Base-by-base conservation (phyloP, 2,797 vertebrate species). In the Neomorphus geoffroyi region DNA sequence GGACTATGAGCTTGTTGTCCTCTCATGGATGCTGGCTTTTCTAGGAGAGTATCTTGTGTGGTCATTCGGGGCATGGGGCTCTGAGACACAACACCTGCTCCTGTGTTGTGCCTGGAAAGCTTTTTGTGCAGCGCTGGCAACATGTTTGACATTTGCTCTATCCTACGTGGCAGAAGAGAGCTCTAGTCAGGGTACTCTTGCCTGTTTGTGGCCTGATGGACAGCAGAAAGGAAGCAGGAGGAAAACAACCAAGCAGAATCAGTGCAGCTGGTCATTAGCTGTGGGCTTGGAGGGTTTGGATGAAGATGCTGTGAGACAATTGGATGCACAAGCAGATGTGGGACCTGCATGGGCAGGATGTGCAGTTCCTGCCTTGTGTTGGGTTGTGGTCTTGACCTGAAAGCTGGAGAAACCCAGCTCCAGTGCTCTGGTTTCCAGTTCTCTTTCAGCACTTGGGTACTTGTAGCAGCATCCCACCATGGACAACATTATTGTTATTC, bases 1-100 rank as follows among this genome's bases (percentile, higher is more conserved):
- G 48, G 28, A 57, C 54, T 43, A 32, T 0, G 0, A 35, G 21
- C 66, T 33, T 0, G 1, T 33, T 0, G 0, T 62, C 13, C 33
- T 92, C 3, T 39, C 9, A 2, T 16, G 61, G 26, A 8, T 53
- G 46, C 23, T 61, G 37, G 35, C 62, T 69, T 30, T 50, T 73
- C n/a, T 26, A 21, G 28, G 9, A 73, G 16, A 61, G n/a, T 41
- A 16, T 61, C 21, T 57, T 32, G 43, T 1, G 0, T 24, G 6
- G 11, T 13, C 39, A 19, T 50, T 72, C 24, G 27, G 53, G 66
- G 8, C 17, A 3, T 6, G 57, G 37, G 39, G 30, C 65, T 32
- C 51, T 19, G 18, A 33, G 39, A 58, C 33, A 5, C 41, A n/a
- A n/a, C 53, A 43, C 30, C 48, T n/a, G 33, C 67, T 50, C 28